These are phyloP conservation scores for Nymphalis polychloros DNA, from an alignment of 2,888 invertebrate genomes.

Conservation along the genomic window DNA sequence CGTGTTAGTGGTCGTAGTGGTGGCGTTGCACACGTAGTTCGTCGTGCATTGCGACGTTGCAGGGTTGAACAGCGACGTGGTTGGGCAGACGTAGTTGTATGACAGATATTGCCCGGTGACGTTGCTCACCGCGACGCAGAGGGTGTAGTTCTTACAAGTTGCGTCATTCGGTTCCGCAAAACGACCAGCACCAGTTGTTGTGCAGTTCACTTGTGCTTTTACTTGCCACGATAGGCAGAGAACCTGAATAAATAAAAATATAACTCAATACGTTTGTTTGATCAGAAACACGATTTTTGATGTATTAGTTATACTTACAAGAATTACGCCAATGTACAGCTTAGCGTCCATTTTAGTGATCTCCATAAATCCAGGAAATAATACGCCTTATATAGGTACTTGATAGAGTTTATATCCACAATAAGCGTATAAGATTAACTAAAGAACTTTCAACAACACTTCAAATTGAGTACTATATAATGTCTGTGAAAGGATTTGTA, in stretches of 20 bases:
- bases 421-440: constrained; percentile 37
- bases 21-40: constrained; percentile 59
- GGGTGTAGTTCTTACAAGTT: constrained; percentile 68
- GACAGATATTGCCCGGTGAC: constrained; percentile 45
- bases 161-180: constrained; percentile 63
- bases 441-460: constrained; percentile 15
- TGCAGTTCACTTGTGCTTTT: constrained; percentile 57
- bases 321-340: constrained; percentile 42
- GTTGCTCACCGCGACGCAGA: constrained; percentile 56
- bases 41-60: constrained; percentile 55
- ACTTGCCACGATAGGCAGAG: constrained; percentile 47
- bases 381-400: constrained; percentile 39
- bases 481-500: constrained; percentile 3
- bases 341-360: constrained; percentile 47
- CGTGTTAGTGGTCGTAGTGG: constrained; percentile 43
- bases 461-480: constrained; percentile 17
- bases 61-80: constrained; percentile 69
- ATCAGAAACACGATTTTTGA: not conserved
- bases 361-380: constrained; percentile 32
- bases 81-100: constrained; percentile 69
- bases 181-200: constrained; percentile 54
- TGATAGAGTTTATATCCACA: constrained; percentile 39
- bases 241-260: constrained; percentile 39
- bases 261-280: not conserved
- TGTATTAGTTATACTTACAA: constrained; percentile 49